Base-by-base conservation (phyloP, 2,797 vertebrate species). In the Sebastes goodei region DNA sequence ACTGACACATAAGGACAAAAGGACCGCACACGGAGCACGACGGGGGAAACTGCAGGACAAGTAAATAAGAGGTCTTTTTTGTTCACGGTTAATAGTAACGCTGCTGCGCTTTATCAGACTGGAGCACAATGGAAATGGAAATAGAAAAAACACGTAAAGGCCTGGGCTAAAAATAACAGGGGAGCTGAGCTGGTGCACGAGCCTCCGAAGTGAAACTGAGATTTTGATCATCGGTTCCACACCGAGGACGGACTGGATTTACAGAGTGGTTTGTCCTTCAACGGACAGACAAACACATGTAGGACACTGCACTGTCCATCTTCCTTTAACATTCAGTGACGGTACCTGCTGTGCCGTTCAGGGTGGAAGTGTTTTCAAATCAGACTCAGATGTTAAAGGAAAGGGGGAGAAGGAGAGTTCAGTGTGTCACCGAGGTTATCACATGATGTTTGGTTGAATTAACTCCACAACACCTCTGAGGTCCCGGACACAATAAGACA, bases 121-220 rank as follows among this genome's bases (percentile, higher is more conserved):
- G 60, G 23, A 84, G 67, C 73, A 80, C 68, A 82, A 82, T 63
- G 63, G 52, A 74, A 74, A 66, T 66, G 52, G 59, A 68, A 65
- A 70, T 27, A 56, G 32, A 9, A 56, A 56, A 57, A 49, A 69
- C 42, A 30, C 10, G 8, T 6, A 69, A 72, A 70, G 21, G 35
- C 30, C 21, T 7, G 71, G 5, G 78, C 78, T 85, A 83, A 88
- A 90, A 87, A 87, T 87, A 90, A 74, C 71, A 42, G 15, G 6
- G 49, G 11, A 71, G 79, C 68, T 71, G 83, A 80, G 25, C 10
- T 23, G 56, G 67, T 11, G 52, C 81, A 77, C 6, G 5, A 15
- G 6, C 9, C 8, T 17, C 8, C 25, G 52, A 38, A 75, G 30
- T 49, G 57, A 59, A 35, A 71, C 61, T 23, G 25, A 78, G 70